Percentiles rank a stretch among this genome's conserved stretches.
phyloP scores from a whole-genome alignment of 2,888 invertebrate genomes.

The Heliconius cydno region DNA sequence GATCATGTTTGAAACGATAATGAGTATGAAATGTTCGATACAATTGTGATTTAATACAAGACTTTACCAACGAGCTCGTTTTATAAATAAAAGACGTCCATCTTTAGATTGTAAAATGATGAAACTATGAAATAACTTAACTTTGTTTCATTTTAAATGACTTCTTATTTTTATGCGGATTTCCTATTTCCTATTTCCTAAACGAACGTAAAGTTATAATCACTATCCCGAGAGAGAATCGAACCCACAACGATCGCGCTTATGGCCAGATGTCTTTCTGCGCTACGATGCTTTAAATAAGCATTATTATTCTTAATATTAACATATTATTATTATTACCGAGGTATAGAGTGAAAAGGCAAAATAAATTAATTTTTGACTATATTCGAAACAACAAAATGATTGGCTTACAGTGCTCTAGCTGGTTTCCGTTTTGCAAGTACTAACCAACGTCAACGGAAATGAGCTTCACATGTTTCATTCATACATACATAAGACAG shows the following conservation, averaged over 20 bases:
- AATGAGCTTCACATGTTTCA: neutral
- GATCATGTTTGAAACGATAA: conserved; percentile 53
- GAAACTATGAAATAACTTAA: neutral
- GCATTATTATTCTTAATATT: no score
- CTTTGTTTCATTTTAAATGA: neutral
- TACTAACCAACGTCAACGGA: conserved; percentile 3
- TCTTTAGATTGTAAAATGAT: neutral
- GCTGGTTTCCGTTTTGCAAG: conserved; percentile 9
- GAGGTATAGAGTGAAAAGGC: neutral
- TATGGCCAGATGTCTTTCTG: no score
- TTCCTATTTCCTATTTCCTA: no score
- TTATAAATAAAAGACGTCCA: neutral
- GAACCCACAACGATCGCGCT: no score
- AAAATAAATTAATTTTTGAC: neutral
- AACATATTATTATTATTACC: neutral
- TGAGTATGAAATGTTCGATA: conserved; percentile 51
- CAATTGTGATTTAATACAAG: conserved; percentile 37
- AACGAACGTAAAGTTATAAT: no score
- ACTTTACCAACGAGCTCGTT: neutral
- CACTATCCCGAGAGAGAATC: no score
- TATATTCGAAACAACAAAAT: neutral
- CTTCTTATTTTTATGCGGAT: no score
- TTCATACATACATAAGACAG: neutral
- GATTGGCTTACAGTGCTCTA: neutral
- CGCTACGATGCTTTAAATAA: neutral